phyloP scores from a whole-genome alignment of 2,113 vertebrate genomes.

The Pipra filicauda region DNA sequence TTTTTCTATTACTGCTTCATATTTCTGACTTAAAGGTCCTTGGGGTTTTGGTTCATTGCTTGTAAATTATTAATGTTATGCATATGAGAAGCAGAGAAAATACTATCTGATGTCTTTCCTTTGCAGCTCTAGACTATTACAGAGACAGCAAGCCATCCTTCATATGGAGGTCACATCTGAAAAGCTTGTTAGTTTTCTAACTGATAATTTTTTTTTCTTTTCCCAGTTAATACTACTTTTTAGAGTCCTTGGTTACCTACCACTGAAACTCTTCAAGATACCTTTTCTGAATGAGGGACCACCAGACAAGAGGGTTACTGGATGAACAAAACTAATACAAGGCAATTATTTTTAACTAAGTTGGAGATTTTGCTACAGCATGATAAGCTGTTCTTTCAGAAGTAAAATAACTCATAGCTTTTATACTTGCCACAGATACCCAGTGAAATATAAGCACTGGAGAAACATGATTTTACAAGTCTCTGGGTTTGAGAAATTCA shows the following conservation, averaged over 20 bases:
- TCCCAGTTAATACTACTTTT: neutral
- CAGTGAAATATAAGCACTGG: neutral
- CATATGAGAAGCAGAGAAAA: neutral
- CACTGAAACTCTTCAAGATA: neutral
- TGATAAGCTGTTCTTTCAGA: neutral
- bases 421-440: neutral
- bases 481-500: neutral
- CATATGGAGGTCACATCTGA: neutral
- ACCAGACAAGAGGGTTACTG: neutral
- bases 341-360: neutral
- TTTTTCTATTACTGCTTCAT: slow-evolving; percentile 11
- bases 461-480: neutral
- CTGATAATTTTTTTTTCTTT: neutral
- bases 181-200: neutral
- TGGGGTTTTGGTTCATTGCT: neutral
- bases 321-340: neutral
- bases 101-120: neutral
- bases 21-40: neutral
- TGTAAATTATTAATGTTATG: slow-evolving; percentile 32
- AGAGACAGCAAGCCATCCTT: neutral
- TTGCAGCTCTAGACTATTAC: neutral
- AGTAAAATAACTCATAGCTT: neutral
- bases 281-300: neutral
- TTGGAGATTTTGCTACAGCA: neutral
- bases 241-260: neutral